A percentile compares a stretch with the other conserved stretches of the same genome.
Conservation (phyloP, 1,140 invertebrate species). For the Monochamus saltuarius region DNA sequence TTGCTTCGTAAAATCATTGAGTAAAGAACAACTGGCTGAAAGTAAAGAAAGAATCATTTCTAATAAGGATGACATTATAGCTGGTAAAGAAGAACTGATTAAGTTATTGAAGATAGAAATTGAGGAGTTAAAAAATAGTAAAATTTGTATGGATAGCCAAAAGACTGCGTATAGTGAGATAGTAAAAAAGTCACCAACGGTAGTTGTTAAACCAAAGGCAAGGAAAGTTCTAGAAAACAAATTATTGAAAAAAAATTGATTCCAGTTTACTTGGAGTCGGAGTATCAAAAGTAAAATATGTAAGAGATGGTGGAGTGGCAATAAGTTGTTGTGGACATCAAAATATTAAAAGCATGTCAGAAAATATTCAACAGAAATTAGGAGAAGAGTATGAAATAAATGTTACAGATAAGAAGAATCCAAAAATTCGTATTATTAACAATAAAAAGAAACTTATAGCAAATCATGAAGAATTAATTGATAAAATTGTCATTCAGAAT, state of each 20-base stretch:
- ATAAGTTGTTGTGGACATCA: background rate
- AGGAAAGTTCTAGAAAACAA: background rate
- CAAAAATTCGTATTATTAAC: background rate
- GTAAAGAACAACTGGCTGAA: too few species aligned
- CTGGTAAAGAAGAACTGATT: too few species aligned
- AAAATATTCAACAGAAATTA: background rate
- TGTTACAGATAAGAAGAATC: background rate
- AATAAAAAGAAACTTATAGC: background rate
- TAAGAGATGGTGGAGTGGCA: background rate
- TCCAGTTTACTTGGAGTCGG: background rate
- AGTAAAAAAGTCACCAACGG: background rate
- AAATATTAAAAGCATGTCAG: background rate
- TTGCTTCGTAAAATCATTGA: too few species aligned
- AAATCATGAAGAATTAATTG: background rate
- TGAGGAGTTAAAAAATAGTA: too few species aligned
- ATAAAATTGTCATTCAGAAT: background rate
- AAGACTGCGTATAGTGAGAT: background rate
- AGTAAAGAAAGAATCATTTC: too few species aligned
- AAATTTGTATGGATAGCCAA: too few species aligned
- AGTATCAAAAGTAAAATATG: background rate
- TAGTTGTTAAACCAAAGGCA: background rate
- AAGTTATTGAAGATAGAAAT: too few species aligned
- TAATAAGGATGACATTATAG: too few species aligned
- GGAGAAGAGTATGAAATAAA: background rate
- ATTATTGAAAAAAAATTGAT: background rate